Base-by-base conservation (phyloP, 2,797 vertebrate genomes). In the Tangara arthus region DNA sequence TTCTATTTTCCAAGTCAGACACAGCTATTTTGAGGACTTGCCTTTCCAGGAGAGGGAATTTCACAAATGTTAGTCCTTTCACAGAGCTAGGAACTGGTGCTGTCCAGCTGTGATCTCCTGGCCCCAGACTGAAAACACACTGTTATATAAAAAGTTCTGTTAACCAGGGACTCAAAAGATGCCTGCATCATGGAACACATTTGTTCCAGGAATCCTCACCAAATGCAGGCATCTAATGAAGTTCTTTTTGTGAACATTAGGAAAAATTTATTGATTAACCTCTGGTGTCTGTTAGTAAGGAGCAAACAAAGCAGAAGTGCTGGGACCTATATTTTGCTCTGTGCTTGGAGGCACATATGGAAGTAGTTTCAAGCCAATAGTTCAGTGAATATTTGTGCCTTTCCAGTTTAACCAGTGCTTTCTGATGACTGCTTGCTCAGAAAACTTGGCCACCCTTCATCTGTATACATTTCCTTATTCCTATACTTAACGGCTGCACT, bases 21-120 rank as follows among this genome's bases (percentile, higher is more conserved):
- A 39, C 37, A 41, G 30, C 89, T 92, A 89, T 94, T 97, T 94
- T 94, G 88, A 95, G 76, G 75, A 70, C 34, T 83, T 93, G 78
- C 64, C 64, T 91, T 96, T 96, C 59, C 75, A 95, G 23, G 22
- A 81, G 78, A 57, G 70, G 66, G 69, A 96, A 82, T 77, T 91
- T 97, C 78, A 87, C 57, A 79, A 96, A 65, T 87, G 63, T 73
- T 82, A 94, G 70, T 70, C 90, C 57, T 86, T 94, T 59, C 78
- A 70, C 39, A 91, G 66, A 86, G 82, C 84, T 75, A 85, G 49
- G 81, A 80, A 73, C 93, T 93, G 75, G 88, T 94, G 81, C 81
- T 95, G 61, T 95, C 89, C 95, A 95, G 66, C 94, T 83, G 93
- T 90, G 92, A 88, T 96, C 68, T 95, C 42, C 76, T 69, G 70